These are phyloP conservation scores for Diaperis boleti DNA, from an alignment of 2,888 invertebrate genomes.

Conservation along the genomic window DNA sequence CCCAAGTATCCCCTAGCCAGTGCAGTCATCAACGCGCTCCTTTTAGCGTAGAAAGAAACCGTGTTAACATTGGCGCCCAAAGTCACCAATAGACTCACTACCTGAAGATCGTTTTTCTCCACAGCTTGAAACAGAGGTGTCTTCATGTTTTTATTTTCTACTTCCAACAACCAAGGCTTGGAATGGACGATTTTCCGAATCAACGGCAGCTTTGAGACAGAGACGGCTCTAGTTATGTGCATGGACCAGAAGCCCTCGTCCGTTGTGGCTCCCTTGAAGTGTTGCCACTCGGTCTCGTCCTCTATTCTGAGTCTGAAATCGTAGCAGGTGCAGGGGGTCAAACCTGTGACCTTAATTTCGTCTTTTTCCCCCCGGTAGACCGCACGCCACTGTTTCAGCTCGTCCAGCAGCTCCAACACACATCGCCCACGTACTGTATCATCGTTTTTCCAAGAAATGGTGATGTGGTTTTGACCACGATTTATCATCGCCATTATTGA, in stretches of 20 bases:
- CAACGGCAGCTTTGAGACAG: slow-evolving; percentile 54
- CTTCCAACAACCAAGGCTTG: slow-evolving; percentile 67
- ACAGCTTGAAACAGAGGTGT: slow-evolving; percentile 71
- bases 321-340: slow-evolving; percentile 68
- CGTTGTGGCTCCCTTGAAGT: slow-evolving; percentile 59
- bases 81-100: slow-evolving; percentile 65
- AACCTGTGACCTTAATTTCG: slow-evolving; percentile 64
- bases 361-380: slow-evolving; percentile 67
- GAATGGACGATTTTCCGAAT: slow-evolving; percentile 59
- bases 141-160: slow-evolving; percentile 67
- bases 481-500: slow-evolving; percentile 16
- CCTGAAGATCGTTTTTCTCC: slow-evolving; percentile 65
- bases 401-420: slow-evolving; percentile 64
- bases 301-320: slow-evolving; percentile 66
- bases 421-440: not conserved
- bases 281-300: slow-evolving; percentile 54
- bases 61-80: slow-evolving; percentile 69
- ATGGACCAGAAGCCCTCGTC: slow-evolving; percentile 55
- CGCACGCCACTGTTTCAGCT: slow-evolving; percentile 65
- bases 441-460: slow-evolving; percentile 8
- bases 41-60: slow-evolving; percentile 60
- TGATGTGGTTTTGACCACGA: slow-evolving; percentile 10
- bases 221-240: slow-evolving; percentile 59
- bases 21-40: slow-evolving; percentile 69
- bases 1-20: slow-evolving; percentile 61